Conservation (phyloP, 2,797 vertebrate genomes). For the Cetoscarus ocellatus region DNA sequence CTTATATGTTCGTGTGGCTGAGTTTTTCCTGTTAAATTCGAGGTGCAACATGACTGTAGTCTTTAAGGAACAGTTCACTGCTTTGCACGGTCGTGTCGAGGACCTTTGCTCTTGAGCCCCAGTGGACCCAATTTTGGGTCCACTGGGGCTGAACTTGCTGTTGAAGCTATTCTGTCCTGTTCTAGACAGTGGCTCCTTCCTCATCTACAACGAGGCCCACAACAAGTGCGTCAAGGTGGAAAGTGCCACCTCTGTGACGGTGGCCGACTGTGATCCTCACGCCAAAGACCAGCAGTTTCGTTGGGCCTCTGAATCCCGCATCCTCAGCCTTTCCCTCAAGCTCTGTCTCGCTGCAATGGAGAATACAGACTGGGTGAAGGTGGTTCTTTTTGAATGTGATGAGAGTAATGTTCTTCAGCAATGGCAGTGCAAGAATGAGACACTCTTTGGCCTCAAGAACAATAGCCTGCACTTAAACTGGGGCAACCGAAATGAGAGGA, state of each 20-base stretch:
- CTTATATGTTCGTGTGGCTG: too few relatives aligned
- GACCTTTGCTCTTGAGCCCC: too few relatives aligned
- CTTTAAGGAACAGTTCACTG: too few relatives aligned
- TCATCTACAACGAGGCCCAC: slow-evolving; percentile 94
- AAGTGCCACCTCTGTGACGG: slow-evolving; percentile 79
- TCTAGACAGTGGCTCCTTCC: slow-evolving; percentile 89
- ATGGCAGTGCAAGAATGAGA: slow-evolving; percentile 97
- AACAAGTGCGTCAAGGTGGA: slow-evolving; percentile 87
- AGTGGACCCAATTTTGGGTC: too few relatives aligned
- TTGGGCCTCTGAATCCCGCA: slow-evolving; percentile 90
- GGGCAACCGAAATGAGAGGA: slow-evolving; percentile 92
- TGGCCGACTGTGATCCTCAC: slow-evolving; percentile 80
- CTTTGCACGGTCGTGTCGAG: too few relatives aligned
- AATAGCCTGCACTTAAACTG: slow-evolving; percentile 91
- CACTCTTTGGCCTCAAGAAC: slow-evolving; percentile 91
- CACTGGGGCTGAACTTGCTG: not conserved
- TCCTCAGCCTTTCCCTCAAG: slow-evolving; percentile 91
- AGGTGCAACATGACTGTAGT: too few relatives aligned
- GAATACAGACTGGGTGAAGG: slow-evolving; percentile 87
- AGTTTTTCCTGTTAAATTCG: too few relatives aligned
- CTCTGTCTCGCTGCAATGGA: slow-evolving; percentile 89
- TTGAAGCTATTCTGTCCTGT: slow-evolving; percentile 25
- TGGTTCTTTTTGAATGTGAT: slow-evolving; percentile 89
- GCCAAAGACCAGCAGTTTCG: slow-evolving; percentile 90
- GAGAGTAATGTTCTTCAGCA: slow-evolving; percentile 88